phyloP scores from a whole-genome alignment of 2,888 invertebrate genomes.

The Drosophila formosana region DNA sequence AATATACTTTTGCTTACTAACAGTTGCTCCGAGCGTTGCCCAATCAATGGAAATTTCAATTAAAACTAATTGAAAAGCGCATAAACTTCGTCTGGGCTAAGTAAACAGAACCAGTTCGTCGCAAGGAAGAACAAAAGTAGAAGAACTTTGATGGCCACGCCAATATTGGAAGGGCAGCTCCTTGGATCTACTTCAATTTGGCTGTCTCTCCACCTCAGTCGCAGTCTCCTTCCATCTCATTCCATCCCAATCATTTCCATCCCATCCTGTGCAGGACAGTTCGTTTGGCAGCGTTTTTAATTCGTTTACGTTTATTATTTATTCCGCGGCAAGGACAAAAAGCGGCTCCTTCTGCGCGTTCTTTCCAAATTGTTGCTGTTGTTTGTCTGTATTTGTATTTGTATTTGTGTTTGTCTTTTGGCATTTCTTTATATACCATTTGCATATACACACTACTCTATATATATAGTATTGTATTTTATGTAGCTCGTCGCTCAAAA shows the following conservation, averaged over 20 bases:
- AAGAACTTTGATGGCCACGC: constrained; percentile 53
- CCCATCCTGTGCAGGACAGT: constrained; percentile 35
- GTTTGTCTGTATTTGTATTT: constrained; percentile 58
- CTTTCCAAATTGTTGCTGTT: constrained; percentile 48
- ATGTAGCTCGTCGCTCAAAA: constrained; percentile 58
- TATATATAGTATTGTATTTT: constrained; percentile 57
- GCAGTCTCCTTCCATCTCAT: background rate
- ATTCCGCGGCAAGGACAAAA: constrained; percentile 63
- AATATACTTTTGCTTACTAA: constrained; percentile 32
- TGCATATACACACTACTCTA: constrained; percentile 62
- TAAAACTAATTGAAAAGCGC: constrained; percentile 77
- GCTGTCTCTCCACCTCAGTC: background rate
- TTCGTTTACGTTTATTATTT: constrained; percentile 83
- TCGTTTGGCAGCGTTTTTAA: constrained; percentile 75
- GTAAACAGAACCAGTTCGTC: constrained; percentile 60
- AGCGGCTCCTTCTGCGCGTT: constrained; percentile 27
- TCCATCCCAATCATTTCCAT: background rate
- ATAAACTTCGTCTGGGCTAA: constrained; percentile 62
- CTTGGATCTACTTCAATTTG: constrained; percentile 20
- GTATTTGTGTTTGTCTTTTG: constrained; percentile 68
- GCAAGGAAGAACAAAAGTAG: constrained; percentile 22
- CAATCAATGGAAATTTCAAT: constrained; percentile 72
- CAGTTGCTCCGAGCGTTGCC: constrained; percentile 4
- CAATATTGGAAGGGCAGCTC: constrained; percentile 54
- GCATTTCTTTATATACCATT: constrained; percentile 68